Percentiles rank a stretch among this genome's conserved stretches.
phyloP scores from a whole-genome alignment of 2,113 vertebrate genomes.

The Trematomus loennbergii region DNA sequence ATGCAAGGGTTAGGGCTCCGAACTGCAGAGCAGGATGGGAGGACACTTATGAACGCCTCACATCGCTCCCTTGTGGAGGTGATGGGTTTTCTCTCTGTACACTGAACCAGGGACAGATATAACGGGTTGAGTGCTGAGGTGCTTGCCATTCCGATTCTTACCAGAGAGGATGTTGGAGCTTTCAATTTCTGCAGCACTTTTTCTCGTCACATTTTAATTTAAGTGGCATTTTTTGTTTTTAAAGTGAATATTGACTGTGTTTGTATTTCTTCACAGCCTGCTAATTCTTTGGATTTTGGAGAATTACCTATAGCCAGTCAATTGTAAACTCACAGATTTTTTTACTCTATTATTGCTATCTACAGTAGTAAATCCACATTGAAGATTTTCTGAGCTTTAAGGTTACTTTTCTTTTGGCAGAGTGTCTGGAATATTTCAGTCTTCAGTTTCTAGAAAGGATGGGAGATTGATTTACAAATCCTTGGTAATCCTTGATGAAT shows the following conservation, averaged over 20 bases:
- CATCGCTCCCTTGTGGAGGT: constrained; percentile 62
- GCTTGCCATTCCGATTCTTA: constrained; percentile 56
- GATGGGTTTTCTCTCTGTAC: not conserved
- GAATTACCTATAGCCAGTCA: not conserved
- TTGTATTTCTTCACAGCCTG: not conserved
- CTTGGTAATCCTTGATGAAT: not conserved
- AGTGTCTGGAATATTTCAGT: not conserved
- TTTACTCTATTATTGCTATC: not conserved
- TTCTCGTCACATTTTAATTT: constrained; percentile 2
- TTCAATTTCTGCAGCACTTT: constrained; percentile 27
- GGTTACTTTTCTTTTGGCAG: not conserved
- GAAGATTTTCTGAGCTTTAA: not conserved
- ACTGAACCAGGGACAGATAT: constrained; percentile 32
- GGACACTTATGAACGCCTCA: constrained; percentile 16
- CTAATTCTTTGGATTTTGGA: constrained; percentile 20
- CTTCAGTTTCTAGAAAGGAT: constrained; percentile 6
- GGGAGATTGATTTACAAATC: constrained; percentile 15
- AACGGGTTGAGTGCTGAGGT: constrained; percentile 29
- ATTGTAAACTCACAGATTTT: not conserved
- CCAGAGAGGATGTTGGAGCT: constrained; percentile 39
- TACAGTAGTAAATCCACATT: not conserved
- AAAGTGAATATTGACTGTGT: not conserved
- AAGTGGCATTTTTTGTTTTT: constrained; percentile 15
- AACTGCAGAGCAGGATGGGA: constrained; percentile 6
- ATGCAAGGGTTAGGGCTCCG: not conserved